Percentiles rank a stretch among this genome's conserved stretches.
Evolutionary conservation across 2,888 invertebrate genomes (phyloP).

Genomic region (Catocala fraxini): DNA sequence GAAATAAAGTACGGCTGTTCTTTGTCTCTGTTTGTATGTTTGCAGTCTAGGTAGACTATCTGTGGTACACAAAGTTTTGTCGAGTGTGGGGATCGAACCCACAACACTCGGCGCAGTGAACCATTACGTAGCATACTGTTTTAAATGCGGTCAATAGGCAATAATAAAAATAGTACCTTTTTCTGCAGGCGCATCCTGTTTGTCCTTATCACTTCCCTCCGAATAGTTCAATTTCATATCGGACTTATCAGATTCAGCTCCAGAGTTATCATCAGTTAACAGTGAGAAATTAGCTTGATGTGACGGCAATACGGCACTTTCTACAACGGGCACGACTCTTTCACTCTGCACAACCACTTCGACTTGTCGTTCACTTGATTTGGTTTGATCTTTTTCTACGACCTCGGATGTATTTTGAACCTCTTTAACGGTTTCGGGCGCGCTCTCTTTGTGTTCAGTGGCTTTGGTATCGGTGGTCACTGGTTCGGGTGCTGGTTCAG

Average conservation of each 20-base stretch:
- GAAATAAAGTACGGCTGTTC: no score
- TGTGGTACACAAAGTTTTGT: no score
- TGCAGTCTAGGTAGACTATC: no score
- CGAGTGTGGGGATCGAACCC: no score
- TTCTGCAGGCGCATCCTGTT: conserved; percentile 28
- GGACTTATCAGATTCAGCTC: conserved; percentile 62
- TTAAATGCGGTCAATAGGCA: no score
- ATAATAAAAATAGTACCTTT: conserved; percentile 26
- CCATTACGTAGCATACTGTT: no score
- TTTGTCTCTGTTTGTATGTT: no score
- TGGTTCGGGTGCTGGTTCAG: conserved; percentile 1
- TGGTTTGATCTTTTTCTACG: neutral
- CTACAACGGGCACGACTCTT: conserved; percentile 23
- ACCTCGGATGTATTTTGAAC: no score
- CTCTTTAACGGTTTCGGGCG: no score
- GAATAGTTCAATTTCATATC: conserved; percentile 70
- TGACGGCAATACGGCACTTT: conserved; percentile 56
- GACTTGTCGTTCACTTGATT: conserved; percentile 2
- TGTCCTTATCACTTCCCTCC: conserved; percentile 57
- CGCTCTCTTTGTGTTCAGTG: conserved; percentile 7
- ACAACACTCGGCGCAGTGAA: no score
- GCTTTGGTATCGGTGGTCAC: conserved; percentile 20
- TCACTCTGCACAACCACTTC: conserved; percentile 23
- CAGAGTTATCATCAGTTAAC: conserved; percentile 78
- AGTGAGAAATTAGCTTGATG: conserved; percentile 71